Conservation (phyloP, 2,113 vertebrate genomes). For the Tachycineta bicolor region DNA sequence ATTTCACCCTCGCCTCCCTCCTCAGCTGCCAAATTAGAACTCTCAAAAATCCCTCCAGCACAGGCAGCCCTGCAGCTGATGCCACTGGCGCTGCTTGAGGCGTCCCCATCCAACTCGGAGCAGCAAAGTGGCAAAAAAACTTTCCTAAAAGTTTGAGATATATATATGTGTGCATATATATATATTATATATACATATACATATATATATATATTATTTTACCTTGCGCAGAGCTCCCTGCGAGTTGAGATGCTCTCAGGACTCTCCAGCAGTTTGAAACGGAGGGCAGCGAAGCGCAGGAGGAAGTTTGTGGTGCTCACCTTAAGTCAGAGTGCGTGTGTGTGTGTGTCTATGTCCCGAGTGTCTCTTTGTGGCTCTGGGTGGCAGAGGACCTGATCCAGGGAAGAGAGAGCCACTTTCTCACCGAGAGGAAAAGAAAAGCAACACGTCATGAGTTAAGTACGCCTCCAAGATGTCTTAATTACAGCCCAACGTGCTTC, state of each 20-base stretch:
- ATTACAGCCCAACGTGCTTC: slow-evolving; percentile 73
- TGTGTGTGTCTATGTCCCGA: slow-evolving; percentile 42
- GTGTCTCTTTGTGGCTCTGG: slow-evolving; percentile 74
- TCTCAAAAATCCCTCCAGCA: background rate
- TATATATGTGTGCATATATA: too few species aligned
- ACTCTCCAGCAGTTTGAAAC: slow-evolving; percentile 28
- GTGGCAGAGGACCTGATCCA: slow-evolving; percentile 77
- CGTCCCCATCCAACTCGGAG: background rate
- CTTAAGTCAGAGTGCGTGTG: slow-evolving; percentile 69
- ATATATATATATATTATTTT: too few species aligned
- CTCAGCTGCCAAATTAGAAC: slow-evolving; percentile 15
- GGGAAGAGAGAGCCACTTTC: slow-evolving; percentile 73
- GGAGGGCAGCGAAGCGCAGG: slow-evolving; percentile 44
- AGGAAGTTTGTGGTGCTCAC: slow-evolving; percentile 63
- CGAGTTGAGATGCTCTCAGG: slow-evolving; percentile 47
- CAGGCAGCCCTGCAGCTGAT: background rate
- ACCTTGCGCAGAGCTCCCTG: slow-evolving; percentile 65
- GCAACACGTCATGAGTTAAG: slow-evolving; percentile 79
- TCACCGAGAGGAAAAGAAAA: slow-evolving; percentile 77
- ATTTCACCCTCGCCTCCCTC: background rate
- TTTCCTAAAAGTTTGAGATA: background rate
- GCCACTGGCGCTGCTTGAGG: background rate
- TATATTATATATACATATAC: too few species aligned
- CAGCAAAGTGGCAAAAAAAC: background rate
- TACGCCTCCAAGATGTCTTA: slow-evolving; percentile 77